Percentiles rank a stretch among this genome's conserved stretches.
These are phyloP conservation scores for Astropecten irregularis DNA, from an alignment of 53 echinoderm and acorn worm genomes.

Conservation along the genomic window DNA sequence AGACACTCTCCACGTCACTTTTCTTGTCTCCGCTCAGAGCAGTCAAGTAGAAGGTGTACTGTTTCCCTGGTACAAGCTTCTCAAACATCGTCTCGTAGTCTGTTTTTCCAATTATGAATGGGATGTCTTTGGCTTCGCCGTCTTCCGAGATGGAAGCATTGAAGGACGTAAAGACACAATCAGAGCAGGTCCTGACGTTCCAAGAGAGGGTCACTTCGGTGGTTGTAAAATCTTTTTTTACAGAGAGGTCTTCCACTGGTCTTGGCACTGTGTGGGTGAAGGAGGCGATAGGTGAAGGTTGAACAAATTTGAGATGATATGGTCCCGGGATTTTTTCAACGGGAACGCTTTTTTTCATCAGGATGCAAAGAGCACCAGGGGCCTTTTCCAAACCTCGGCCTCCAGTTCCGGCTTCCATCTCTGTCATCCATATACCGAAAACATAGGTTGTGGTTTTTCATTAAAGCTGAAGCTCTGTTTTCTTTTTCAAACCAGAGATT, in stretches of 20 bases:
- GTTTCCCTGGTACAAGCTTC: conserved; percentile 52
- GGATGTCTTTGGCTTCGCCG: neutral
- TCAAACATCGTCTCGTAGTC: conserved; percentile 11
- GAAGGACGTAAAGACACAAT: conserved; percentile 55
- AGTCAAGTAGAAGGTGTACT: conserved; percentile 58
- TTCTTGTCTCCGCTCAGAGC: conserved; percentile 51
- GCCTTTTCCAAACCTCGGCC: no score
- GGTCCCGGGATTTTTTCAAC: no score
- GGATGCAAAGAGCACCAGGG: no score
- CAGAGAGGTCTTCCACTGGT: conserved; percentile 18
- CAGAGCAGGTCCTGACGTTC: neutral
- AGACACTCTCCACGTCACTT: conserved; percentile 21
- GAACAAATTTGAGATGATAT: no score
- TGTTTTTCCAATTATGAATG: neutral
- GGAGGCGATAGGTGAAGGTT: no score
- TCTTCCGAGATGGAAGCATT: conserved; percentile 30
- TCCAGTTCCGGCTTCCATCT: no score
- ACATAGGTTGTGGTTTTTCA: no score
- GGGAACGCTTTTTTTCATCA: no score
- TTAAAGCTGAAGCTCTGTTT: no score
- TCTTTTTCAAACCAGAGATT: no score
- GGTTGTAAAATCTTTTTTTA: neutral
- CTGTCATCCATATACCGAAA: no score
- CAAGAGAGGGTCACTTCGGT: conserved; percentile 31
- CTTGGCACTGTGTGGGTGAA: conserved; percentile 25